A percentile compares a stretch with the other conserved stretches of the same genome.
Evolutionary conservation across 2,113 vertebrate genomes (phyloP).

Genomic region (Paradoxurus hermaphroditus): DNA sequence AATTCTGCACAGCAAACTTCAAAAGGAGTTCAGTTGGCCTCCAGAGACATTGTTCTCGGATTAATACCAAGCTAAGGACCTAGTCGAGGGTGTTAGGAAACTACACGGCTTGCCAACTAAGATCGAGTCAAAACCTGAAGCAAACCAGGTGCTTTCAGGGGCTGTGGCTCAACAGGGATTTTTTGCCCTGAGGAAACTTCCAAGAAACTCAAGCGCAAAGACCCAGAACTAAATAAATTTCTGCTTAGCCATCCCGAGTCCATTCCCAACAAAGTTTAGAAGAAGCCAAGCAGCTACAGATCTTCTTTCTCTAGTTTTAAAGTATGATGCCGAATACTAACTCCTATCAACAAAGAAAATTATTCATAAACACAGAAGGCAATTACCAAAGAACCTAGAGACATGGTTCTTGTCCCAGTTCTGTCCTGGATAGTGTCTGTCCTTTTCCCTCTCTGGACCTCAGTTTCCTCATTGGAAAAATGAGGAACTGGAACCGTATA

Average conservation of each 20-base stretch:
- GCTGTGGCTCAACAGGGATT: background rate
- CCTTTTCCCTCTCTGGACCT: background rate
- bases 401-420: background rate
- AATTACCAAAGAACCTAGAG: background rate
- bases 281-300: background rate
- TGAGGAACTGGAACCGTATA: background rate
- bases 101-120: background rate
- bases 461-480: background rate
- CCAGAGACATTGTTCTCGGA: constrained; percentile 16
- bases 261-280: background rate
- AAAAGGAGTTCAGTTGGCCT: background rate
- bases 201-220: background rate
- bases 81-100: background rate
- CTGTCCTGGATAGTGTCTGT: background rate
- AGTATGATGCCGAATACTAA: background rate
- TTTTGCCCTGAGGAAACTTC: background rate
- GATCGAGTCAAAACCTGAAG: background rate
- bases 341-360: background rate
- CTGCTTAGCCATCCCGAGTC: background rate
- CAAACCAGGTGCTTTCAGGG: background rate
- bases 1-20: background rate
- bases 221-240: constrained; percentile 2
- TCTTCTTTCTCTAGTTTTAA: background rate
- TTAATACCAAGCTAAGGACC: constrained; percentile 1
- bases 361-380: background rate